phyloP scores from a whole-genome alignment of 2,113 vertebrate genomes.

The Gymnocephalus cernua region DNA sequence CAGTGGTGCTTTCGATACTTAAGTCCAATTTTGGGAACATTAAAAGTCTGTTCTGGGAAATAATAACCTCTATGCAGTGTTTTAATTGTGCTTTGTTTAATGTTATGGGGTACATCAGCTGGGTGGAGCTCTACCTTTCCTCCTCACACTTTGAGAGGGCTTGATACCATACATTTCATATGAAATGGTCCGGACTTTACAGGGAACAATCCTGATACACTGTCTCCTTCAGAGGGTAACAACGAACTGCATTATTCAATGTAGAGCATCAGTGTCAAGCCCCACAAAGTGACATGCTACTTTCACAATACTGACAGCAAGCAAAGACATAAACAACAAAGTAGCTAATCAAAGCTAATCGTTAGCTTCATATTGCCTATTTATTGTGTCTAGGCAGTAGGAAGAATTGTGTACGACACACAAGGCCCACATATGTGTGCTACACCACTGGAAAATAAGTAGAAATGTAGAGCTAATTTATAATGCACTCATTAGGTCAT shows the following conservation, averaged over 20 bases:
- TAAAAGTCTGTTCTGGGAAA: neutral
- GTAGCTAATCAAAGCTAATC: too few species aligned
- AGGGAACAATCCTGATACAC: neutral
- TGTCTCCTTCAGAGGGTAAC: neutral
- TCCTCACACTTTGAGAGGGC: neutral
- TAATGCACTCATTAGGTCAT: neutral
- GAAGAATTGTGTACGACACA: too few species aligned
- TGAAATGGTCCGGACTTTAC: neutral
- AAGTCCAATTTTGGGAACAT: neutral
- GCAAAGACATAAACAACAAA: too few species aligned
- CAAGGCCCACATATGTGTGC: neutral
- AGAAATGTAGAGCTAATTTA: neutral
- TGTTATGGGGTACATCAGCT: neutral
- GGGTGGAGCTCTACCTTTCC: neutral
- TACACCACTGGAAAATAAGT: neutral
- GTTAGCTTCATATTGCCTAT: too few species aligned
- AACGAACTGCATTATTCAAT: neutral
- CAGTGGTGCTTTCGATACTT: neutral
- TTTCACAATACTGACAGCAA: neutral
- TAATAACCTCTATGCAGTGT: neutral
- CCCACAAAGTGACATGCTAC: neutral
- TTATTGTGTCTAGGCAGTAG: too few species aligned
- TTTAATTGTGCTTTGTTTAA: neutral
- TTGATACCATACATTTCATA: neutral
- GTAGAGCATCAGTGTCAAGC: neutral